Evolutionary conservation across 2,113 vertebrate genomes (phyloP).

Genomic region (Actinemys pallida): DNA sequence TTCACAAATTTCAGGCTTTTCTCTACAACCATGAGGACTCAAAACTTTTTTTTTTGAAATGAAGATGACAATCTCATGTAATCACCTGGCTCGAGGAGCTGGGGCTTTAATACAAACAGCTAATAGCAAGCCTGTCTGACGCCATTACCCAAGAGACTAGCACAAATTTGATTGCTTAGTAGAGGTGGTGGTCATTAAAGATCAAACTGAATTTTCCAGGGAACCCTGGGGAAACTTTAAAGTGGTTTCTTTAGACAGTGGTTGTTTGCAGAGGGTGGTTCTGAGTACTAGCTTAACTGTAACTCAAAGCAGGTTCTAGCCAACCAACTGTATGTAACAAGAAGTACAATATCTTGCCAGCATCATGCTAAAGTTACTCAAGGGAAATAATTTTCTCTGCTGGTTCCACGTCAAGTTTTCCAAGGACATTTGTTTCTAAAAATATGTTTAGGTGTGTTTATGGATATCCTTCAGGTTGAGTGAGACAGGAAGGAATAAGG

Average conservation of each 20-base stretch:
- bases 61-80: too few relatives aligned
- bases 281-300: rapidly evolving
- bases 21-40: too few relatives aligned
- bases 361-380: neutral
- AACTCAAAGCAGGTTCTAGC: neutral
- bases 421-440: neutral
- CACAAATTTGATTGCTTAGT: neutral
- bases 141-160: constrained; percentile 5
- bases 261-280: neutral
- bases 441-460: neutral
- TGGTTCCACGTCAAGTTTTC: neutral
- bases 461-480: neutral
- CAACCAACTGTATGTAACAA: neutral
- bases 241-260: neutral
- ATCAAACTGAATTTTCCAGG: rapidly evolving
- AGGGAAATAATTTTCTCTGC: neutral
- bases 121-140: neutral
- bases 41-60: too few relatives aligned
- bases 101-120: too few relatives aligned
- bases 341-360: neutral
- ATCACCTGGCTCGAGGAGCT: too few relatives aligned
- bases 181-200: neutral
- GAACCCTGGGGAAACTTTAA: neutral
- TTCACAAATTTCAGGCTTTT: too few relatives aligned
- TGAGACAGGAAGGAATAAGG: neutral